Percentiles rank a stretch among this genome's conserved stretches.
Conservation (phyloP, 23 tunicate genomes). For the Pegea sp. region DNA sequence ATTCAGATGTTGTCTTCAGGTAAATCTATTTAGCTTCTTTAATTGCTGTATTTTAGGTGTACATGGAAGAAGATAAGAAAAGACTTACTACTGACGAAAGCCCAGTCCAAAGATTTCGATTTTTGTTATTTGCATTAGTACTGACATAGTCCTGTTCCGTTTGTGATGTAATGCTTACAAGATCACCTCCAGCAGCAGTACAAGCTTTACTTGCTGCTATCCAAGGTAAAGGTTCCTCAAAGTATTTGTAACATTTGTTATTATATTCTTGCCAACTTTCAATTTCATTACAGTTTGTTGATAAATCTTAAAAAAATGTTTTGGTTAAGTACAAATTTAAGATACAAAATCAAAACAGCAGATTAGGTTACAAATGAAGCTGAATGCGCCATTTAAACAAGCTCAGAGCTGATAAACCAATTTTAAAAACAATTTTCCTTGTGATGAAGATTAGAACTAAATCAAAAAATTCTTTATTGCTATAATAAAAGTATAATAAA, state of each 20-base stretch:
- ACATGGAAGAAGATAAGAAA: not conserved
- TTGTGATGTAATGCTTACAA: slow-evolving; percentile 23
- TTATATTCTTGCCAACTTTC: slow-evolving; percentile 65
- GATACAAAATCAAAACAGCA: no score
- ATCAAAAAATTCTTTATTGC: no score
- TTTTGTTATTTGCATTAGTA: slow-evolving; percentile 16
- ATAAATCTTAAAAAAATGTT: slow-evolving; percentile 8
- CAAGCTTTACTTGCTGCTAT: slow-evolving; percentile 26
- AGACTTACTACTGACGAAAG: slow-evolving; percentile 55
- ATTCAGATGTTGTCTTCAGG: not conserved
- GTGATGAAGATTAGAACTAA: no score
- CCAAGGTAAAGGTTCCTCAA: slow-evolving; percentile 35
- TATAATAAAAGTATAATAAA: no score
- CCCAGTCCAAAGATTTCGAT: slow-evolving; percentile 46
- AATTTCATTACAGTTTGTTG: slow-evolving; percentile 19
- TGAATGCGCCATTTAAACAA: no score
- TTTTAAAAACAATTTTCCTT: no score
- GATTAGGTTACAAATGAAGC: no score
- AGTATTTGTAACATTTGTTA: slow-evolving; percentile 29
- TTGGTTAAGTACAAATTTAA: no score
- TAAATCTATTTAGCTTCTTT: not conserved
- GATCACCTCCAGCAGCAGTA: slow-evolving; percentile 16
- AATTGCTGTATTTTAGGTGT: not conserved
- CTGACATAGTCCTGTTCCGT: slow-evolving; percentile 34
- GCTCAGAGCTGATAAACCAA: no score